Evolutionary conservation across 2,888 invertebrate species (phyloP).

Genomic region (Podabrus alpinus): DNA sequence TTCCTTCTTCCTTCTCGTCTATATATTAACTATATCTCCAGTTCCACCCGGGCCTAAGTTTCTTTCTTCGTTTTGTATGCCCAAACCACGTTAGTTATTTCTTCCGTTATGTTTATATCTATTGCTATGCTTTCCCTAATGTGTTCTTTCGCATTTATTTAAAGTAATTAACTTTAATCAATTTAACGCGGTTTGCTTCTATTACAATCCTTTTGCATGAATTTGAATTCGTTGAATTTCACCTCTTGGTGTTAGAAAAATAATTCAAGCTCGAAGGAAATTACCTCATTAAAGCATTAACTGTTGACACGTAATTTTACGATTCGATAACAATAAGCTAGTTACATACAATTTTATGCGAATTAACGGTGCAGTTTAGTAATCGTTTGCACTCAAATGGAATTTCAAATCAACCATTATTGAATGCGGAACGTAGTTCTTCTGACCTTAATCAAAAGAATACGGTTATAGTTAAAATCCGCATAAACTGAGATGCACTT

Average conservation of each 20-base stretch:
- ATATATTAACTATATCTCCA: no score
- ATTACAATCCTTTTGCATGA: neutral
- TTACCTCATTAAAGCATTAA: neutral
- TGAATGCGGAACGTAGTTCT: conserved; percentile 9
- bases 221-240: neutral
- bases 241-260: neutral
- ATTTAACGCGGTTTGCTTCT: neutral
- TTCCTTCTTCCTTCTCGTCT: no score
- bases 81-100: no score
- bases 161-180: neutral
- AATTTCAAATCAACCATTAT: conserved; percentile 16
- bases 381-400: conserved; percentile 12
- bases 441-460: conserved; percentile 18
- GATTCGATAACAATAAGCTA: neutral
- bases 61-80: no score
- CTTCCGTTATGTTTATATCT: no score
- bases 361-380: conserved; percentile 5
- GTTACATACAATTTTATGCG: neutral
- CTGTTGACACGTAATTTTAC: neutral
- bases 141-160: no score
- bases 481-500: neutral
- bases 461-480: conserved; percentile 12
- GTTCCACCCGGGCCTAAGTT: no score
- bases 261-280: neutral
- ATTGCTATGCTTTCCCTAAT: no score